Percentiles rank a stretch among this genome's conserved stretches.
phyloP scores from a whole-genome alignment of 2,797 vertebrate genomes.

The Acrossocheilus wenchowensis region DNA sequence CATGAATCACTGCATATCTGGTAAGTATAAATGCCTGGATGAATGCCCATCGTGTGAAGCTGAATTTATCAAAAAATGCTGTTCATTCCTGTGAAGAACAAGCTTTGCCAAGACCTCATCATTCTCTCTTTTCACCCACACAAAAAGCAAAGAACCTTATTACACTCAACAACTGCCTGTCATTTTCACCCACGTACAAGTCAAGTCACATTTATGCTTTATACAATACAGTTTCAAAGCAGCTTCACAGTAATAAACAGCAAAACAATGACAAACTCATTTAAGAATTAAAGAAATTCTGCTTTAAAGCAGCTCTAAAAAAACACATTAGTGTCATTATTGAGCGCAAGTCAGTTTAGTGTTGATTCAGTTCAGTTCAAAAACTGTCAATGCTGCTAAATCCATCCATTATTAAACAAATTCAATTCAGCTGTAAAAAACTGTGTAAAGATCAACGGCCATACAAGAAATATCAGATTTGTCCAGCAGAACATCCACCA shows the following conservation, averaged over 20 bases:
- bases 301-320: neutral
- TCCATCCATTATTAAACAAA: neutral
- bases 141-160: conserved; percentile 9
- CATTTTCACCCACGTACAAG: conserved; percentile 25
- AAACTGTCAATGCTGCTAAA: neutral
- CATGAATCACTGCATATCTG: neutral
- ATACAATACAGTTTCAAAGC: neutral
- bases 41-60: neutral
- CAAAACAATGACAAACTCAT: neutral
- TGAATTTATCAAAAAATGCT: neutral
- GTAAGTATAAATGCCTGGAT: neutral
- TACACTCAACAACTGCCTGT: conserved; percentile 10
- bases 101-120: conserved; percentile 16
- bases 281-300: neutral
- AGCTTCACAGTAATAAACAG: neutral
- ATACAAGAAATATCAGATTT: neutral
- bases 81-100: neutral
- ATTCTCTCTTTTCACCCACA: conserved; percentile 23
- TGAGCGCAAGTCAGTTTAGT: neutral
- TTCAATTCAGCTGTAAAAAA: neutral
- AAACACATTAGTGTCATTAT: neutral
- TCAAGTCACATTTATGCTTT: conserved; percentile 5
- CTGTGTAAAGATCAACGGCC: neutral
- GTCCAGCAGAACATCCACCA: neutral
- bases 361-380: neutral